Conservation (phyloP, 2,797 vertebrate species). For the Vireo griseus region DNA sequence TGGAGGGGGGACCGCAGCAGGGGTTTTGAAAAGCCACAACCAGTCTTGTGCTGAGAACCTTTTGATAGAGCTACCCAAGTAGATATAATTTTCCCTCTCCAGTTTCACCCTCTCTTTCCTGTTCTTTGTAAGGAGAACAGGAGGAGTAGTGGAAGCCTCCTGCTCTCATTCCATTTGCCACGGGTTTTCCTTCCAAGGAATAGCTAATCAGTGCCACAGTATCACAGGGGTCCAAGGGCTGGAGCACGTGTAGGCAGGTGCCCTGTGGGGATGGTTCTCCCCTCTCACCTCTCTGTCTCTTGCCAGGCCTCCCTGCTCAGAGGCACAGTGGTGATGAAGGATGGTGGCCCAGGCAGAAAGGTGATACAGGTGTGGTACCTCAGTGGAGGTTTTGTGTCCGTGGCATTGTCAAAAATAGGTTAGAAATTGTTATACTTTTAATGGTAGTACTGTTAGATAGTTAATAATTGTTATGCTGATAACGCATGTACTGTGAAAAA, state of each 20-base stretch:
- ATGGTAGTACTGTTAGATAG: too few species aligned
- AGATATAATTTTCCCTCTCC: not conserved
- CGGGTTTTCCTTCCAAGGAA: rapidly evolving
- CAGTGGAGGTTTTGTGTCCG: too few species aligned
- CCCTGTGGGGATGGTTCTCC: not conserved
- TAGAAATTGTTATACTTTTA: too few species aligned
- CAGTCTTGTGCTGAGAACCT: not conserved
- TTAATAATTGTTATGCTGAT: too few species aligned
- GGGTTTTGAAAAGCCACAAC: not conserved
- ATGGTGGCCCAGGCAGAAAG: not conserved
- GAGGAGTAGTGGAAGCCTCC: not conserved
- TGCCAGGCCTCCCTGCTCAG: not conserved
- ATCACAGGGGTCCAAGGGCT: not conserved
- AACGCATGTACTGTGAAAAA: too few species aligned
- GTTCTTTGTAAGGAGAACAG: not conserved
- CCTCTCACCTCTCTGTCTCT: not conserved
- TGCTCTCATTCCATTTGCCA: not conserved
- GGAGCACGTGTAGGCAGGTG: not conserved
- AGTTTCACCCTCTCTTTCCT: not conserved
- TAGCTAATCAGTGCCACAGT: not conserved
- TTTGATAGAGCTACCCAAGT: not conserved
- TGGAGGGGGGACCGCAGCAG: too few species aligned
- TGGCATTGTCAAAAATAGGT: too few species aligned
- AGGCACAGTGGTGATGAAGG: not conserved
- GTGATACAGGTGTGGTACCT: too few species aligned